Percentiles rank a stretch among this genome's conserved stretches.
Conservation (phyloP, 1,140 invertebrate species). For the Tetranychus urticae region DNA sequence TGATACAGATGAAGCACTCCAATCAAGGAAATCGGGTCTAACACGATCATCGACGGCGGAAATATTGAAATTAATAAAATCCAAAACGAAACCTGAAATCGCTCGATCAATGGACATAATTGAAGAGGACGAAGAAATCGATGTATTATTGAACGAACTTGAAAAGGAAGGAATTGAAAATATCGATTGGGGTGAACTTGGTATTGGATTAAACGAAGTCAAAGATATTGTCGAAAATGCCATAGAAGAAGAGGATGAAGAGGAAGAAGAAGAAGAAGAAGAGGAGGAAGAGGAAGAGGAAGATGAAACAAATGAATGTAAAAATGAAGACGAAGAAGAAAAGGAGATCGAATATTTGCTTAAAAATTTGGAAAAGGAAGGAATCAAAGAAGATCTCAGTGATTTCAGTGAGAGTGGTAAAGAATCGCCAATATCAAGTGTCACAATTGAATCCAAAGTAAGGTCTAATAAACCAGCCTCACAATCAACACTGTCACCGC, state of each 20-base stretch:
- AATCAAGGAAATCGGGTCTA: not conserved
- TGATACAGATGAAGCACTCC: not conserved
- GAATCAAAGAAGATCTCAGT: too few relatives aligned
- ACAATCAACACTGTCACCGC: too few relatives aligned
- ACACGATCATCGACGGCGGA: slow-evolving; percentile 5
- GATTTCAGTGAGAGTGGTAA: too few relatives aligned
- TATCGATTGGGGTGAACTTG: slow-evolving; percentile 9
- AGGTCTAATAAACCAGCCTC: too few relatives aligned
- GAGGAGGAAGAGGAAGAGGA: not conserved
- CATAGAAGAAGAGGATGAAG: not conserved
- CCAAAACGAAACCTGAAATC: slow-evolving; percentile 4
- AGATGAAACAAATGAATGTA: too few relatives aligned
- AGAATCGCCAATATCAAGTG: too few relatives aligned
- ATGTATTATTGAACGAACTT: slow-evolving; percentile 2
- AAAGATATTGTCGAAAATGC: slow-evolving; percentile 7
- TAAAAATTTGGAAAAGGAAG: not conserved
- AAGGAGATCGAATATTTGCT: not conserved
- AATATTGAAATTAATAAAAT: slow-evolving; percentile 10
- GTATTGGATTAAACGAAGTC: slow-evolving; percentile 3
- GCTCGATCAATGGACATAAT: slow-evolving; percentile 1
- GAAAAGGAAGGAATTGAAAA: slow-evolving; percentile 9
- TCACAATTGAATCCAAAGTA: too few relatives aligned
- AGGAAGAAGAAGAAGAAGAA: slow-evolving; percentile 12
- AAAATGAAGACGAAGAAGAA: not conserved
- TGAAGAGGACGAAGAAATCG: slow-evolving; percentile 10